A percentile compares a stretch with the other conserved stretches of the same genome.
phyloP scores from a whole-genome alignment of 1,140 invertebrate genomes.

The Druon quercuslanigerum region DNA sequence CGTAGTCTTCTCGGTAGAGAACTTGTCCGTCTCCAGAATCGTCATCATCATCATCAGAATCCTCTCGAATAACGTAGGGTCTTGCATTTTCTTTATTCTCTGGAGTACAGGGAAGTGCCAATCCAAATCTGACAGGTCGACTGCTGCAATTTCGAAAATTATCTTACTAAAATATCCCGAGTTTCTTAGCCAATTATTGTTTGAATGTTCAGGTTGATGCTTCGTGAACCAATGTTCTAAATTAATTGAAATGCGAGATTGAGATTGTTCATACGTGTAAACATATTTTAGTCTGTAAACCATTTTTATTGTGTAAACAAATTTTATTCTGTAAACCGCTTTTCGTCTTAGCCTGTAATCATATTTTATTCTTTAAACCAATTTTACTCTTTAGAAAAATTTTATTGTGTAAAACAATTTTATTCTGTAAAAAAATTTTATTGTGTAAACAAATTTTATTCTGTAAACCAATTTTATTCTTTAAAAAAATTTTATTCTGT shows the following conservation, averaged over 20 bases:
- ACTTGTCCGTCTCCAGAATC: conserved; percentile 82
- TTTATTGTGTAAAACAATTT: too few species aligned
- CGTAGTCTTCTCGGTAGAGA: conserved; percentile 86
- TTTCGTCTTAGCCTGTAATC: too few species aligned
- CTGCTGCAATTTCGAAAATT: conserved; percentile 75
- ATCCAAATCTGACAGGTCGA: conserved; percentile 86
- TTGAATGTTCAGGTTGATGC: conserved; percentile 49
- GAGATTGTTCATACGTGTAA: background rate
- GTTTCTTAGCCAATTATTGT: conserved; percentile 21
- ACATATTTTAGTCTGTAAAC: too few species aligned
- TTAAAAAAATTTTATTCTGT: too few species aligned
- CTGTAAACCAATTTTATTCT: too few species aligned
- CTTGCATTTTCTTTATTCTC: conserved; percentile 91
- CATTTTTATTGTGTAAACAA: too few species aligned
- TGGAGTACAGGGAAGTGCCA: conserved; percentile 82
- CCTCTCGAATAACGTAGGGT: conserved; percentile 83
- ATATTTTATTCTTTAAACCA: too few species aligned
- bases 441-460: too few species aligned
- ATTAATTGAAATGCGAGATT: conserved; percentile 39
- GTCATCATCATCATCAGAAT: conserved; percentile 75
- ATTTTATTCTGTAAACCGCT: too few species aligned
- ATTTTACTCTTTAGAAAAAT: too few species aligned
- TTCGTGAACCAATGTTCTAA: conserved; percentile 68
- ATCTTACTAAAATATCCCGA: conserved; percentile 39
- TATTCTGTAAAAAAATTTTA: too few species aligned